phyloP scores from a whole-genome alignment of 2,888 invertebrate species.

The Parnassius apollo region DNA sequence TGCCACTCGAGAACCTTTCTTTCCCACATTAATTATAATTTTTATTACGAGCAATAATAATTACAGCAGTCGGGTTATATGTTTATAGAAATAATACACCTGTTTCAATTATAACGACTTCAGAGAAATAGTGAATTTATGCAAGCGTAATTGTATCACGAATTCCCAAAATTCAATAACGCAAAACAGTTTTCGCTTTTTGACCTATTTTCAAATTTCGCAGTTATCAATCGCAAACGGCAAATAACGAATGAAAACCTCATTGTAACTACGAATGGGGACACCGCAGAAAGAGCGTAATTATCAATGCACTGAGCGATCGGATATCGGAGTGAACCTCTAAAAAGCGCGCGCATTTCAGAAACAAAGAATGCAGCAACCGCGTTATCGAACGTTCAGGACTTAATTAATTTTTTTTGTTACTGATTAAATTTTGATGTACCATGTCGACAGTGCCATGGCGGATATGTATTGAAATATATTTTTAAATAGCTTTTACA shows the following conservation, averaged over 20 bases:
- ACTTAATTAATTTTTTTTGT: conserved; percentile 46
- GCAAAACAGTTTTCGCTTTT: not conserved
- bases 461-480: no score
- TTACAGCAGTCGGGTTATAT: no score
- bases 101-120: no score
- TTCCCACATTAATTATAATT: no score
- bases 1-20: no score
- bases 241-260: conserved; percentile 5
- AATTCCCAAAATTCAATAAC: not conserved
- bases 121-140: no score
- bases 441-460: no score
- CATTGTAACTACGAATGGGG: conserved; percentile 22
- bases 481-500: no score
- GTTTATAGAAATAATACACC: no score
- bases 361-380: conserved; percentile 16
- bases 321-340: conserved; percentile 16
- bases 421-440: not conserved
- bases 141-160: no score
- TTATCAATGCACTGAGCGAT: conserved; percentile 16
- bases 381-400: conserved; percentile 34
- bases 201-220: conserved; percentile 14
- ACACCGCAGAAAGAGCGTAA: conserved; percentile 19
- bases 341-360: conserved; percentile 16
- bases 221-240: conserved; percentile 12
- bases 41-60: no score